A percentile compares a stretch with the other conserved stretches of the same genome.
Conservation (phyloP, 1,140 invertebrate genomes). For the Oedothorax gibbosus region DNA sequence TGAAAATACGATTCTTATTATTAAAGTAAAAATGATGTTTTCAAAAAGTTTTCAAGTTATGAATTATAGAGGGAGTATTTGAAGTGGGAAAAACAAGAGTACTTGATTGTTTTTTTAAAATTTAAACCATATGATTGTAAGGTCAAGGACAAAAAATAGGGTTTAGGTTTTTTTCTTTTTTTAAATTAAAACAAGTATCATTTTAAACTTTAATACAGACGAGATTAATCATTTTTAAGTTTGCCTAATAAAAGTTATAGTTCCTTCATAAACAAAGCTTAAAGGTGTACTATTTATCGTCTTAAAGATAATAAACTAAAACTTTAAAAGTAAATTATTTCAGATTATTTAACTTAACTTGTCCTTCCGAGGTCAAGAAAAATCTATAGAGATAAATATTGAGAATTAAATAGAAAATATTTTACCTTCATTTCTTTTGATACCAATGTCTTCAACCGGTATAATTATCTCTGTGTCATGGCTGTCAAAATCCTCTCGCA, state of each 20-base stretch:
- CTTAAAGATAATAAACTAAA: no score
- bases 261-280: no score
- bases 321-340: no score
- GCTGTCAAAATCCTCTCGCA: constrained; percentile 86
- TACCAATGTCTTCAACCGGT: constrained; percentile 84
- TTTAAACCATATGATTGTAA: not conserved
- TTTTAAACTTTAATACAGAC: no score
- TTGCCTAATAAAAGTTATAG: not conserved
- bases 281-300: no score
- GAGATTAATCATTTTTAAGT: not conserved
- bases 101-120: not conserved
- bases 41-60: not conserved
- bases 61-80: not conserved
- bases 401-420: no score
- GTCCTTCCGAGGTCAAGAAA: no score
- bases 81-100: not conserved
- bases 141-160: not conserved
- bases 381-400: no score
- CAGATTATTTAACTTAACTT: no score
- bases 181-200: not conserved
- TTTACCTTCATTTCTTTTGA: constrained; percentile 71
- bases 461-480: constrained; percentile 83
- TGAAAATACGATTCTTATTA: constrained; percentile 1
- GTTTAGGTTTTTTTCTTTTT: not conserved
- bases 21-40: not conserved